These are phyloP conservation scores for Heliconius erato DNA, from an alignment of 2,888 invertebrate genomes.

Conservation along the genomic window DNA sequence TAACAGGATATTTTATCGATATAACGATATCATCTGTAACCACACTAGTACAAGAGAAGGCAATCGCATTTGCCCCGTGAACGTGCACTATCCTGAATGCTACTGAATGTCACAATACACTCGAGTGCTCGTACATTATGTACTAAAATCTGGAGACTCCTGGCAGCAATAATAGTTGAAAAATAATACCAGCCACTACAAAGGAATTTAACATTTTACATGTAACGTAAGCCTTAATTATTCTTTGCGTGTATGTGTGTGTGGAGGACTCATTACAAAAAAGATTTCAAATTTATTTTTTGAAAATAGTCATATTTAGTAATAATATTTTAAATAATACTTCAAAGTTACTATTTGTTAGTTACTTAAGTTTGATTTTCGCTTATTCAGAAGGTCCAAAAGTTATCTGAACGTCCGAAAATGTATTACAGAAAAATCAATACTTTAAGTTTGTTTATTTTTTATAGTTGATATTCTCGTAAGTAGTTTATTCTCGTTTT, in stretches of 20 bases:
- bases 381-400: no score
- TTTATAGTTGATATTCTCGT: no score
- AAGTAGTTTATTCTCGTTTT: neutral
- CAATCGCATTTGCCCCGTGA: slow-evolving; percentile 74
- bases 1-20: neutral
- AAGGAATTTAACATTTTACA: slow-evolving; percentile 21
- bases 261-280: neutral
- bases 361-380: no score
- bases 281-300: neutral
- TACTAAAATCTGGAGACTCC: slow-evolving; percentile 54
- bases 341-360: no score
- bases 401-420: no score
- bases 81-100: slow-evolving; percentile 75
- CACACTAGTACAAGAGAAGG: slow-evolving; percentile 62
- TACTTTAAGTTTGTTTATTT: no score
- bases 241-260: neutral
- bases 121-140: slow-evolving; percentile 69
- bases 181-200: slow-evolving; percentile 30
- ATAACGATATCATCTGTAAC: slow-evolving; percentile 43
- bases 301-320: no score
- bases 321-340: neutral
- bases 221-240: slow-evolving; percentile 39
- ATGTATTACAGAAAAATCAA: no score
- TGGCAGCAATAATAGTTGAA: slow-evolving; percentile 44
- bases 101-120: slow-evolving; percentile 69